These are phyloP conservation scores for Athene cunicularia DNA, from an alignment of 2,113 vertebrate genomes.

Conservation along the genomic window DNA sequence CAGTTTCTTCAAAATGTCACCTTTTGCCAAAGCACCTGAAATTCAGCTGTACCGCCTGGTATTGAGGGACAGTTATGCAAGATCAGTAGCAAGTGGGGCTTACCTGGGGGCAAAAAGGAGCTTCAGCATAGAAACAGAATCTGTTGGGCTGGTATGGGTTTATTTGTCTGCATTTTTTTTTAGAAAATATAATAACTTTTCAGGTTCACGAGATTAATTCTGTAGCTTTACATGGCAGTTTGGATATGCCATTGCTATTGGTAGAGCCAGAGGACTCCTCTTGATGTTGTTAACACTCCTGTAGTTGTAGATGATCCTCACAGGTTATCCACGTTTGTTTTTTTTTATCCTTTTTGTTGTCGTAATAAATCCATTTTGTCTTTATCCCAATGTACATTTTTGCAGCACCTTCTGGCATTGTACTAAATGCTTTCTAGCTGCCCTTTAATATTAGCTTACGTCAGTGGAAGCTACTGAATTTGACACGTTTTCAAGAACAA, in stretches of 20 bases:
- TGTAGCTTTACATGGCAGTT: too few species aligned
- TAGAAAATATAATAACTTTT: background rate
- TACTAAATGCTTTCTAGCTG: background rate
- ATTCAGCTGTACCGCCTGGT: background rate
- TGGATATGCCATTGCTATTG: background rate
- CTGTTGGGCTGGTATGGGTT: background rate
- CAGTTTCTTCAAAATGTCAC: background rate
- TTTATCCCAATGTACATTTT: background rate
- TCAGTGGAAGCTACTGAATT: too few species aligned
- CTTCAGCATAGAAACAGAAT: background rate
- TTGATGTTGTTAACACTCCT: fast-evolving
- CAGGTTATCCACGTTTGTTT: fast-evolving
- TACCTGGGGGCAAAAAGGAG: background rate
- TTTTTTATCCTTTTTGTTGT: background rate
- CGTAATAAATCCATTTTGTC: background rate
- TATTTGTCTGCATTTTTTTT: background rate
- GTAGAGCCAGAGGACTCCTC: background rate
- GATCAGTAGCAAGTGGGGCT: background rate
- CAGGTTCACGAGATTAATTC: background rate
- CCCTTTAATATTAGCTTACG: background rate
- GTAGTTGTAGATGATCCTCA: background rate
- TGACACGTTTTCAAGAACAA: background rate
- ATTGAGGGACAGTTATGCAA: fast-evolving
- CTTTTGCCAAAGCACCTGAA: background rate
- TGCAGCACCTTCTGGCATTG: background rate